Percentiles rank a stretch among this genome's conserved stretches.
phyloP scores from a whole-genome alignment of 2,113 vertebrate genomes.

The Delphinus delphis region DNA sequence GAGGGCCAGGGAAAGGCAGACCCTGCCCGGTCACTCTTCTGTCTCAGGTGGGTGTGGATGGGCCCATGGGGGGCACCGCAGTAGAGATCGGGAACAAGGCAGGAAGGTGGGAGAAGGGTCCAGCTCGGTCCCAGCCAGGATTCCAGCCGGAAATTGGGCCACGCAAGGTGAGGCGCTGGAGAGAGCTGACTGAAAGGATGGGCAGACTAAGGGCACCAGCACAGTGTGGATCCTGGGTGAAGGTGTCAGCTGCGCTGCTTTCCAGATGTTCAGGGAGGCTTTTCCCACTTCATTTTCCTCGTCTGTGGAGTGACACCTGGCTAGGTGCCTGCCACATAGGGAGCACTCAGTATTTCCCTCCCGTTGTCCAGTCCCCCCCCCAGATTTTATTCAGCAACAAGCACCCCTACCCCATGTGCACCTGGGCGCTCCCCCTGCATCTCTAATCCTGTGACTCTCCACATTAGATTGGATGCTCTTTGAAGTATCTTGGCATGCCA shows the following conservation, averaged over 20 bases:
- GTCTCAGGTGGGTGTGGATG: not conserved
- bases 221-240: not conserved
- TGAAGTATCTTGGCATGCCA: not conserved
- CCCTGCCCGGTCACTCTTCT: not conserved
- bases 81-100: accelerated
- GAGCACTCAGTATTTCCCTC: not conserved
- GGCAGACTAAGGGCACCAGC: not conserved
- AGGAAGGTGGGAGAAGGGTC: not conserved
- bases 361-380: accelerated
- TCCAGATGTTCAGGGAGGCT: not conserved
- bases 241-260: not conserved
- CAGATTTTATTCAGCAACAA: not conserved
- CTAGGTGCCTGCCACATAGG: no score
- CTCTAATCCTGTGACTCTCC: not conserved
- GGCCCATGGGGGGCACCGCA: not conserved
- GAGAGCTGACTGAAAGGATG: not conserved
- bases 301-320: accelerated
- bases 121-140: not conserved
- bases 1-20: not conserved
- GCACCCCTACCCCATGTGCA: accelerated
- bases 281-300: not conserved
- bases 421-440: not conserved
- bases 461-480: not conserved
- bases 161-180: not conserved
- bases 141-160: not conserved